These are phyloP conservation scores for Drosophila setosimentum DNA, from an alignment of 2,888 invertebrate genomes.

Conservation along the genomic window DNA sequence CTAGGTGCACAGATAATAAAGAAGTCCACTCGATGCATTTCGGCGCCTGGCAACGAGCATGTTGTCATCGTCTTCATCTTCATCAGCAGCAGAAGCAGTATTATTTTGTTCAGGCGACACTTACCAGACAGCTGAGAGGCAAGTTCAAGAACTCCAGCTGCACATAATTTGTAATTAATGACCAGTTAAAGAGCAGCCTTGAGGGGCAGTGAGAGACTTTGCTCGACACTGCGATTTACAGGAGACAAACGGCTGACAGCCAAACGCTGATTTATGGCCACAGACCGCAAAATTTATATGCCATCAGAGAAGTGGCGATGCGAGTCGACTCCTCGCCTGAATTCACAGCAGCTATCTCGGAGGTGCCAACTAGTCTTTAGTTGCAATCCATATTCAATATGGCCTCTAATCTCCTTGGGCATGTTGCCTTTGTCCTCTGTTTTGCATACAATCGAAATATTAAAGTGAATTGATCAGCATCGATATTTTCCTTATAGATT, in stretches of 20 bases:
- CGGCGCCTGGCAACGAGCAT: constrained; percentile 29
- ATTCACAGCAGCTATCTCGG: constrained; percentile 37
- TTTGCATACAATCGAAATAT: not conserved
- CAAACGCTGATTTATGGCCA: constrained; percentile 83
- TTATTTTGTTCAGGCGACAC: constrained; percentile 78
- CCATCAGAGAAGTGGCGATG: constrained; percentile 68
- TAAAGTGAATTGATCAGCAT: not conserved
- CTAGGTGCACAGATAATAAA: constrained; percentile 8
- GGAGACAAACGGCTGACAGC: constrained; percentile 74
- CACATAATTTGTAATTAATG: constrained; percentile 81
- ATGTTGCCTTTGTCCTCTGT: not conserved
- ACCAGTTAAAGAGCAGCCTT: constrained; percentile 76
- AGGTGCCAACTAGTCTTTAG: constrained; percentile 53
- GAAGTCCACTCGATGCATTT: constrained; percentile 17
- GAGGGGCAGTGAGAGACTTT: constrained; percentile 39
- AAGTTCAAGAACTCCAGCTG: constrained; percentile 42
- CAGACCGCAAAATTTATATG: constrained; percentile 81
- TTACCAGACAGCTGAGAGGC: constrained; percentile 62
- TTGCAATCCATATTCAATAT: constrained; percentile 64
- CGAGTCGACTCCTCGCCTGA: constrained; percentile 50
- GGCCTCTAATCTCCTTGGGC: constrained; percentile 9
- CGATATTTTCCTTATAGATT: not conserved
- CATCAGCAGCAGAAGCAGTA: constrained; percentile 50
- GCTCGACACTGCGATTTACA: constrained; percentile 66
- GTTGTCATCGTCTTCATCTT: constrained; percentile 23